These are phyloP conservation scores for Crotalus tigris DNA, from an alignment of 2,113 vertebrate genomes.

Conservation along the genomic window DNA sequence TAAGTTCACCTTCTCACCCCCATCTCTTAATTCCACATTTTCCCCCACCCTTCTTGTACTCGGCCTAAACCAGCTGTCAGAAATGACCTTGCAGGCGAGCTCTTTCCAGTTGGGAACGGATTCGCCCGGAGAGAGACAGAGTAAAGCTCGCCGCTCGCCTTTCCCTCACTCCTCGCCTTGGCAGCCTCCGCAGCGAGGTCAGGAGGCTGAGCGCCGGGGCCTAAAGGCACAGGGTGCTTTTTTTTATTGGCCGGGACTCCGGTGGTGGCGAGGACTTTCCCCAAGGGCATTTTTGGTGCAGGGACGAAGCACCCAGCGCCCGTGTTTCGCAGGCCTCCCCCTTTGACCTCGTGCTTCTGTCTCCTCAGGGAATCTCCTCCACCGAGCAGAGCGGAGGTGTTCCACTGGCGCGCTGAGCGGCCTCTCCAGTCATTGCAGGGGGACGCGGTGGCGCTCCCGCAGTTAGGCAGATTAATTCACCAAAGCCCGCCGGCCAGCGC, in stretches of 20 bases:
- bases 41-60: not conserved
- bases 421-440: conserved; percentile 21
- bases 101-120: not conserved
- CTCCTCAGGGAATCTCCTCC: not conserved
- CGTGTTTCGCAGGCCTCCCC: no score
- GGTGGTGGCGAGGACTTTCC: not conserved
- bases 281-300: not conserved
- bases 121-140: not conserved
- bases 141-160: no score
- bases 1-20: not conserved
- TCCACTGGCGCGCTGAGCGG: not conserved
- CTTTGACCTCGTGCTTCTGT: not conserved
- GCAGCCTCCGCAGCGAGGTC: not conserved
- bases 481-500: not conserved
- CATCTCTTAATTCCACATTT: not conserved
- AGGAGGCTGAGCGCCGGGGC: not conserved
- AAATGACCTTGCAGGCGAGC: not conserved
- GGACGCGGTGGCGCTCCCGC: not conserved
- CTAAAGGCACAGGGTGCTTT: not conserved
- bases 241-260: not conserved
- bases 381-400: not conserved
- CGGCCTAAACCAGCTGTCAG: no score
- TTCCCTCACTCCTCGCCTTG: not conserved
- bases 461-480: not conserved
- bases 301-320: not conserved